Evolutionary conservation across 2,888 invertebrate genomes (phyloP).

Genomic region (Drosophila affinis): DNA sequence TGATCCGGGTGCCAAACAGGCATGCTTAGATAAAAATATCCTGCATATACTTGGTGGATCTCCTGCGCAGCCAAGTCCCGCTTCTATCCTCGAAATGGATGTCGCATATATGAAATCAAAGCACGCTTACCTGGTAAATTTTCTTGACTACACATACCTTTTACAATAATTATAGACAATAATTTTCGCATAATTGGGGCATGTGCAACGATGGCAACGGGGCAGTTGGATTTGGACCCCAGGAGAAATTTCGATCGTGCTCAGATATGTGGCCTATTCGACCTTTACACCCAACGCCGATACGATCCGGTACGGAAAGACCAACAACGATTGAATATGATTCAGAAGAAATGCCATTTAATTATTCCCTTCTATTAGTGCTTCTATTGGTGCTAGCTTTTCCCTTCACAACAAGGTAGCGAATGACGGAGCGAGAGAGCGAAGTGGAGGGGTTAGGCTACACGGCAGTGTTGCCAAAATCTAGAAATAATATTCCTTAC

Average conservation of each 20-base stretch:
- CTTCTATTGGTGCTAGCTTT: constrained; percentile 86
- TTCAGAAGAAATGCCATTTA: constrained; percentile 47
- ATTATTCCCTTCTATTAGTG: constrained; percentile 86
- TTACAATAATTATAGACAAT: neutral
- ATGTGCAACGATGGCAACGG: constrained; percentile 89
- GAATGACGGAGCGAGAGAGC: no score
- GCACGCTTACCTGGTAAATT: constrained; percentile 85
- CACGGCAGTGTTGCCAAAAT: no score
- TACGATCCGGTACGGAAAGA: constrained; percentile 47
- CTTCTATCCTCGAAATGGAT: constrained; percentile 91
- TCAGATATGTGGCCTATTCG: constrained; percentile 86
- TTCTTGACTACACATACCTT: neutral
- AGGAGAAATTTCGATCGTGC: constrained; percentile 94
- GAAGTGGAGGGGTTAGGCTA: no score
- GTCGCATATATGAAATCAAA: constrained; percentile 90
- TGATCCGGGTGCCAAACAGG: constrained; percentile 88
- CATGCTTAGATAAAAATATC: constrained; percentile 90
- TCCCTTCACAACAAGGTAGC: no score
- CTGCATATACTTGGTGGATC: constrained; percentile 85
- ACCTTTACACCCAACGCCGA: constrained; percentile 77
- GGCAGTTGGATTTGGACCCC: constrained; percentile 93
- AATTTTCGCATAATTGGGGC: constrained; percentile 87
- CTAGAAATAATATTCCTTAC: no score
- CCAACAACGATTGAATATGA: constrained; percentile 51
- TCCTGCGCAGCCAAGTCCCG: constrained; percentile 84